Evolutionary conservation across 2,888 invertebrate species (phyloP).

Genomic region (Pardosa pseudoannulata): DNA sequence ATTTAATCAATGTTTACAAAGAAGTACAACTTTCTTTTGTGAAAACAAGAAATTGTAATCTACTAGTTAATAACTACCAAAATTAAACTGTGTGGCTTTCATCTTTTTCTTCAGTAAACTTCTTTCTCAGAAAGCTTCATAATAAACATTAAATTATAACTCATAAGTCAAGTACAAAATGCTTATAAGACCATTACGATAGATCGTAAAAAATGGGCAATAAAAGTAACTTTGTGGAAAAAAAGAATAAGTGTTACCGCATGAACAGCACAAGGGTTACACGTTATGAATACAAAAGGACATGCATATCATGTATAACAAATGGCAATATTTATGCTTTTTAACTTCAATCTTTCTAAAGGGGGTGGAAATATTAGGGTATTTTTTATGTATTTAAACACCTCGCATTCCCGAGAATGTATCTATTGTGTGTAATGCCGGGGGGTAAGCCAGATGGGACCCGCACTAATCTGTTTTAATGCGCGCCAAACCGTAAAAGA

Average conservation of each 20-base stretch:
- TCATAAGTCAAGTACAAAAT: too few relatives aligned
- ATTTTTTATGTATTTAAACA: background rate
- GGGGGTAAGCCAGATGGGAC: background rate
- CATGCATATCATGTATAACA: conserved; percentile 10
- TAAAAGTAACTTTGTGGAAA: too few relatives aligned
- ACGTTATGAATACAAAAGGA: background rate
- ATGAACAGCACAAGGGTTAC: background rate
- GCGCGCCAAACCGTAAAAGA: conserved; percentile 10
- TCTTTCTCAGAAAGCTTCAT: too few relatives aligned
- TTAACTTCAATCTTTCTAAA: background rate
- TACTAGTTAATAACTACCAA: too few relatives aligned
- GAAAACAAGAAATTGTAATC: too few relatives aligned
- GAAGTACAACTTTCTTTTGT: too few relatives aligned
- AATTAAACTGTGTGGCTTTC: too few relatives aligned
- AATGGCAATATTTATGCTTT: background rate
- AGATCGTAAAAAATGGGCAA: too few relatives aligned
- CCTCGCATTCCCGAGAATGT: background rate
- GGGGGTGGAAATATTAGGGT: background rate
- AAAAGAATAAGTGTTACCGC: background rate
- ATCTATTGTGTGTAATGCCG: background rate
- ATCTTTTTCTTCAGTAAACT: too few relatives aligned
- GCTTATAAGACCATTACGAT: too few relatives aligned
- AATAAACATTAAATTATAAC: too few relatives aligned
- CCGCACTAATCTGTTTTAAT: background rate
- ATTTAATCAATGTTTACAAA: too few relatives aligned